These are phyloP conservation scores for Protobothrops flavoviridis DNA, from an alignment of 2,113 vertebrate species.

Conservation along the genomic window DNA sequence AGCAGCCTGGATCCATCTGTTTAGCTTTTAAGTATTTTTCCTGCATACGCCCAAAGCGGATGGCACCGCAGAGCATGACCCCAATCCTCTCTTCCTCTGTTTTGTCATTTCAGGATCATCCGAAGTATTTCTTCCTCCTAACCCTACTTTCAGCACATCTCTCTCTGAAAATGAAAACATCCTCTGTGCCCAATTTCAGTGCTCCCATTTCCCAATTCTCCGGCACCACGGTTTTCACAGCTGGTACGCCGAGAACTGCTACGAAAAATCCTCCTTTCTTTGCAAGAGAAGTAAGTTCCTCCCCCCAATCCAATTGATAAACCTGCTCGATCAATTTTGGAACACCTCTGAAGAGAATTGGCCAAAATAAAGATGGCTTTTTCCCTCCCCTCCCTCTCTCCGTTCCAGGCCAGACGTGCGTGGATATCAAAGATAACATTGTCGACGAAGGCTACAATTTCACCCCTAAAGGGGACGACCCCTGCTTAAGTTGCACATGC, in stretches of 20 bases:
- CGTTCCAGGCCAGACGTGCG: slow-evolving; percentile 88
- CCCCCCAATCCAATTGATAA: not conserved
- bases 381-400: fast-evolving
- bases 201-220: slow-evolving; percentile 85
- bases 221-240: slow-evolving; percentile 90
- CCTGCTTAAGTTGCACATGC: slow-evolving; percentile 96
- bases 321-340: not conserved
- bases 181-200: slow-evolving; percentile 93
- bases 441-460: slow-evolving; percentile 97
- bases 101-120: slow-evolving; percentile 76
- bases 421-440: slow-evolving; percentile 97
- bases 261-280: slow-evolving; percentile 92
- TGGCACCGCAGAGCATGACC: not conserved
- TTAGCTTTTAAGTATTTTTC: not conserved
- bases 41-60: not conserved
- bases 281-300: slow-evolving; percentile 90
- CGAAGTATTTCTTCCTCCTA: slow-evolving; percentile 91
- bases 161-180: slow-evolving; percentile 85
- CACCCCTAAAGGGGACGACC: slow-evolving; percentile 96
- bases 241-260: slow-evolving; percentile 96
- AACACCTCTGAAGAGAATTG: fast-evolving
- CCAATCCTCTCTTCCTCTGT: not conserved
- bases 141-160: slow-evolving; percentile 75
- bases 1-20: not conserved
- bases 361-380: not conserved